phyloP scores from a whole-genome alignment of 2,797 vertebrate genomes.

The Neosilurus mollespiculum region DNA sequence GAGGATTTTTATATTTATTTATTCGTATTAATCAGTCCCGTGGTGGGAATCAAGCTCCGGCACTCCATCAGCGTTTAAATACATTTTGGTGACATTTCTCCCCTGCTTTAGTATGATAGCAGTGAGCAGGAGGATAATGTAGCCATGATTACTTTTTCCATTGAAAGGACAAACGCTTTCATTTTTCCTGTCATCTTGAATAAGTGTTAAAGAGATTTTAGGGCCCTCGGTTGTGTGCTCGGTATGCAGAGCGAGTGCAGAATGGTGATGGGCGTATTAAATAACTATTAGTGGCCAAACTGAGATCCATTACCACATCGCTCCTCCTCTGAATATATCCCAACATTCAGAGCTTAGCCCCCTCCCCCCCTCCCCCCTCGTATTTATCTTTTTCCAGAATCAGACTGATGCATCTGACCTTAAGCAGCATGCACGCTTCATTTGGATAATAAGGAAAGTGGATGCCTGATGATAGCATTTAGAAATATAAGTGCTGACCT shows the following conservation, averaged over 20 bases:
- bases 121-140: constrained; percentile 88
- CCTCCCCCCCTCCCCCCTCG: constrained; percentile 62
- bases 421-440: constrained; percentile 31
- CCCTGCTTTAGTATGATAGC: constrained; percentile 88
- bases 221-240: constrained; percentile 64
- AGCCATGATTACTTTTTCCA: constrained; percentile 90
- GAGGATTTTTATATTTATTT: constrained; percentile 78
- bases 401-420: constrained; percentile 37
- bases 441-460: constrained; percentile 49
- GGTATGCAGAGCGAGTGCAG: constrained; percentile 84
- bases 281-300: constrained; percentile 85
- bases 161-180: constrained; percentile 89
- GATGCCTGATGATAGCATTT: constrained; percentile 24
- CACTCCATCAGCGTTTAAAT: constrained; percentile 89
- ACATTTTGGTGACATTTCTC: constrained; percentile 90
- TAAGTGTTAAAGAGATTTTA: constrained; percentile 80
- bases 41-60: constrained; percentile 83
- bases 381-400: constrained; percentile 59
- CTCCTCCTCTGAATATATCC: constrained; percentile 83
- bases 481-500: constrained; percentile 24
- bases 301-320: constrained; percentile 76
- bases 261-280: constrained; percentile 86
- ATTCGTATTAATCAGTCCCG: constrained; percentile 84
- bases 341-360: constrained; percentile 79
- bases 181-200: constrained; percentile 93